Evolutionary conservation across 2,797 vertebrate species (phyloP), one percentile per base, ranked within the genome.

Genomic region (Clamator glandarius): DNA sequence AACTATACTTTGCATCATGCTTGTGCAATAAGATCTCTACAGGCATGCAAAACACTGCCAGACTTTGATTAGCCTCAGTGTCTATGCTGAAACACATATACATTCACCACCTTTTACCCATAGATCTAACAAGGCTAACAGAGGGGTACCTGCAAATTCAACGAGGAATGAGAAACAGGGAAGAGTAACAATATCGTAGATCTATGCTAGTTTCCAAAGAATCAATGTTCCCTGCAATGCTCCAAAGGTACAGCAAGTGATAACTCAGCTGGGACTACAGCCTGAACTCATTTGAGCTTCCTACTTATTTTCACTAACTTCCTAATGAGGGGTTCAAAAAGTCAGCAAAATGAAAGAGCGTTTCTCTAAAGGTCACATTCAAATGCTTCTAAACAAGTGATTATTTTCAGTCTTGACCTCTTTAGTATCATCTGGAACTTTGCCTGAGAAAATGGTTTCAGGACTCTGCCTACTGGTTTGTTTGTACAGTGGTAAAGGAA

Each of bases 321-420:
- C 64, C 55, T 57, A 63, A 80, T 11, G 28, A 75, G 17, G 7
- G 25, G 35, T 31, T 51, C 76, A 95, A 39, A 68, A 81, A 90
- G 73, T 39, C 78, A 69, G 42, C 24, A 41, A 35, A 89, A 84
- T 28, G 35, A 93, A 93, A 91, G 68, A 66, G 21, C 1, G 46
- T 87, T 95, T 94, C 42, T 92, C 72, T 64, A 80, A 95, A 95
- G 76, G 76, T 92, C 95, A 95, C 84, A 91, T 88, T 95, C 82
- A 86, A 84, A 79, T 50, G 35, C 44, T 89, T 92, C 51, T 75
- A 59, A 93, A 91, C 4, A 44, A 88, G 55, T 0, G 9, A 78
- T 84, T 95, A 55, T 75, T 93, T 91, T 93, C 51, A 87, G 13
- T 86, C 63, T n/a, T 8, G 8, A 94, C 39, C 59, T 87, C 76